Conservation (phyloP, 2,888 invertebrate genomes). For the Creontiades dilutus region DNA sequence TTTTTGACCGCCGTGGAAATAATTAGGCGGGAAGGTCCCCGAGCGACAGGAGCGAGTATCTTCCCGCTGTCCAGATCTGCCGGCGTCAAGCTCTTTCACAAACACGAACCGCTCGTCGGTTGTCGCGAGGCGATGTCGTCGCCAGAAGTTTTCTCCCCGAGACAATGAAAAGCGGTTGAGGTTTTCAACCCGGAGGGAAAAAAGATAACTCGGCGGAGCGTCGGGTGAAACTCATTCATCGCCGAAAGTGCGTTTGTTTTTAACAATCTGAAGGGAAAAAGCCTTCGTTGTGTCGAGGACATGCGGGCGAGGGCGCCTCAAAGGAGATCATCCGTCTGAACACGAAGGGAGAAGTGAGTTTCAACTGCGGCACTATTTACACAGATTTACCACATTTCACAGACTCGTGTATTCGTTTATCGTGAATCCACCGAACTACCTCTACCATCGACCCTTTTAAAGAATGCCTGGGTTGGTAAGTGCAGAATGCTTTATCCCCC, state of each 20-base stretch:
- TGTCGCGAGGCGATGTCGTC: background rate
- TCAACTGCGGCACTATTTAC: no score
- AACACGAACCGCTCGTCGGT: background rate
- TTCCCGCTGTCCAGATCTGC: background rate
- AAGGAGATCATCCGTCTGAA: background rate
- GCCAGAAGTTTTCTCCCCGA: background rate
- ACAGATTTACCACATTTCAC: no score
- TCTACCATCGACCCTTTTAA: no score
- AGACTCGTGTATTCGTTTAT: no score
- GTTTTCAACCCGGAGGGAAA: background rate
- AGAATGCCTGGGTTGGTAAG: no score
- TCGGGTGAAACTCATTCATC: background rate
- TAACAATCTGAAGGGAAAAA: constrained; percentile 20
- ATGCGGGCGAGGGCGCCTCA: constrained; percentile 25
- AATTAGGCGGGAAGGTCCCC: background rate
- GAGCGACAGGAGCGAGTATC: background rate
- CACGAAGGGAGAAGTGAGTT: no score
- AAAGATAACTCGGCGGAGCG: constrained; percentile 21
- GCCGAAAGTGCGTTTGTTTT: background rate
- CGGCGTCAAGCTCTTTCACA: background rate
- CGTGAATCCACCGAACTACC: no score
- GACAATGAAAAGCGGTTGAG: constrained; percentile 13
- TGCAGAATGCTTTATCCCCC: no score
- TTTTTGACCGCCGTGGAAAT: constrained; percentile 14
- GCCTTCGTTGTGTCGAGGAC: background rate